Evolutionary conservation across 2,888 invertebrate genomes (phyloP).

Genomic region (Palloptera scutellata): DNA sequence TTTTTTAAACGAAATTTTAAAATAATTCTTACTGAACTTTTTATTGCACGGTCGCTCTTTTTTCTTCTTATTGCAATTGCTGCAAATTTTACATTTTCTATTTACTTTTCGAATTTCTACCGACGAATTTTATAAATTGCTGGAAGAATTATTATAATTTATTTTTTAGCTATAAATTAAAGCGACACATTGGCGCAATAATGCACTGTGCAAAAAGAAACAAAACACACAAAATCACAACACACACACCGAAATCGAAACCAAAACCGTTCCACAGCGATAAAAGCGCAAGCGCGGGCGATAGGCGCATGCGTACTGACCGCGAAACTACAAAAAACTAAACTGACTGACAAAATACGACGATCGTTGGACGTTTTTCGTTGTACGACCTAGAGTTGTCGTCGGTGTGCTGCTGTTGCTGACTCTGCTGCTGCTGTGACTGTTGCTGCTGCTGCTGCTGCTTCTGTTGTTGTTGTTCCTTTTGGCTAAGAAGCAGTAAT

Average conservation of each 20-base stretch:
- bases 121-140: not conserved
- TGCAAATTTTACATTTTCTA: not conserved
- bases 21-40: constrained; percentile 4
- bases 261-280: no score
- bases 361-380: no score
- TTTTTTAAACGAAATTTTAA: constrained; percentile 1
- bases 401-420: constrained; percentile 39
- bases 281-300: no score
- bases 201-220: constrained; percentile 30
- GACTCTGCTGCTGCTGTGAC: constrained; percentile 25
- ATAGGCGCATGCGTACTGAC: no score
- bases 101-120: not conserved
- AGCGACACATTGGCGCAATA: constrained; percentile 33
- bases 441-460: constrained; percentile 20
- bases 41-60: constrained; percentile 35
- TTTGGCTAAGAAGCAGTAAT: constrained; percentile 36
- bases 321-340: no score
- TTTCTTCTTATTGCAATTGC: constrained; percentile 7
- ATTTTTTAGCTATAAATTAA: constrained; percentile 4
- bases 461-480: constrained; percentile 30
- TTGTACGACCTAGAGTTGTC: constrained; percentile 37
- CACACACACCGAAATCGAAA: no score
- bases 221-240: constrained; percentile 9
- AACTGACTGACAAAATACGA: no score
- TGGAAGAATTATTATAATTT: not conserved